A percentile compares a stretch with the other conserved stretches of the same genome.
phyloP scores from a whole-genome alignment of 2,113 vertebrate species.

The Cacatua alba region DNA sequence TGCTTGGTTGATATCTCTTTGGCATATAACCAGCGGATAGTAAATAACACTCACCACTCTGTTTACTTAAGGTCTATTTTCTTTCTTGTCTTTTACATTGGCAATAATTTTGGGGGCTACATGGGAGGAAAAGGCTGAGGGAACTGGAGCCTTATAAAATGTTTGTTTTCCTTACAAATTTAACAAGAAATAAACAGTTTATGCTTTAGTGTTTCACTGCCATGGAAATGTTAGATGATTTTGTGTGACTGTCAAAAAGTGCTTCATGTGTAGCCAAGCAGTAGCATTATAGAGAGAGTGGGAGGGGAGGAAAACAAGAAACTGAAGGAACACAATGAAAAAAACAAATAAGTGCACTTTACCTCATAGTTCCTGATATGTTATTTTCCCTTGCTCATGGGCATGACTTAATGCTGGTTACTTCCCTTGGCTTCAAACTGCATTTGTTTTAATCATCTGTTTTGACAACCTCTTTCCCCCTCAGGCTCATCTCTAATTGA shows the following conservation, averaged over 20 bases:
- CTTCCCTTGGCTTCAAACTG: slow-evolving; percentile 36
- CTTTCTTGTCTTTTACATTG: slow-evolving; percentile 59
- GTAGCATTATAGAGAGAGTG: slow-evolving; percentile 42
- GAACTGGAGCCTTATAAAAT: slow-evolving; percentile 44
- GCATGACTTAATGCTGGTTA: slow-evolving; percentile 57
- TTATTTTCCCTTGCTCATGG: slow-evolving; percentile 57
- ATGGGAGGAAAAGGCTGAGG: slow-evolving; percentile 11
- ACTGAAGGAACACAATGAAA: slow-evolving; percentile 13
- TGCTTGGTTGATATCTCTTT: slow-evolving; percentile 73
- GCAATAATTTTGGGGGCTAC: slow-evolving; percentile 40
- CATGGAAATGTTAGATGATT: slow-evolving; percentile 60
- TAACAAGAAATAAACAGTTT: slow-evolving; percentile 65
- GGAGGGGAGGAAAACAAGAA: slow-evolving; percentile 10
- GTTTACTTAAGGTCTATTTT: slow-evolving; percentile 77
- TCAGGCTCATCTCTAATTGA: slow-evolving; percentile 54
- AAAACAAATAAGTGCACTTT: slow-evolving; percentile 11
- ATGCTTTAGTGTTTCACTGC: slow-evolving; percentile 41
- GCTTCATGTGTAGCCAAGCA: slow-evolving; percentile 65
- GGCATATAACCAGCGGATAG: slow-evolving; percentile 74
- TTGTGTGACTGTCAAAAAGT: slow-evolving; percentile 34
- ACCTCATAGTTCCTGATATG: background rate
- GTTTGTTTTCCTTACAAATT: slow-evolving; percentile 66
- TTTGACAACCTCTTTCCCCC: slow-evolving; percentile 43
- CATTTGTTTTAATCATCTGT: slow-evolving; percentile 38
- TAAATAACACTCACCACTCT: slow-evolving; percentile 76